Evolutionary conservation across 2,797 vertebrate species (phyloP), one percentile per base, ranked within the genome.

Genomic region (Falco novaeseelandiae): DNA sequence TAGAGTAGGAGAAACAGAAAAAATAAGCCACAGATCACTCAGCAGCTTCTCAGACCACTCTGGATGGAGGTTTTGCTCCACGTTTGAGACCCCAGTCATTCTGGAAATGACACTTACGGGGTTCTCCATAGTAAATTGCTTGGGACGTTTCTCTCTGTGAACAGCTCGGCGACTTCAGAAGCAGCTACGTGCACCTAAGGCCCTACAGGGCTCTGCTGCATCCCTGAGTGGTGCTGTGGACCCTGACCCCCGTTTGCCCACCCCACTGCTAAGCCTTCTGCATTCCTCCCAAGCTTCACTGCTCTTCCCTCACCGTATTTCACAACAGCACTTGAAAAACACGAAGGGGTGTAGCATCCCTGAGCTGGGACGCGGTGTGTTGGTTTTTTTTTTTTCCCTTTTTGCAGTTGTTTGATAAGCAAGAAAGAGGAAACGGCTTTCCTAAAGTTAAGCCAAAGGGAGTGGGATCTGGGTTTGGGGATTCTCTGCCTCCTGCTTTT

Each of bases 191-290:
- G 40, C 46, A 2, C 30, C 10, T 8, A 14, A 51, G 44, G n/a
- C 10, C 25, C 38, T 9, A 6, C 34, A 7, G 61, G 54, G 58
- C 72, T 29, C 61, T 44, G 54, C 52, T n/a, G 36, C 63, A 22
- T 30, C 26, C 61, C 67, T 2, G 14, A 98, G 98, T 98, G 96
- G 65, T 1, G 49, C 57, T 32, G 3, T 1, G 2, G 30, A 26
- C 20, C 62, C 46, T 26, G 30, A 12, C 14, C 20, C 62, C 1
- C 22, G 49, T 8, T 14, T 8, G 32, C 23, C 4, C 18, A 14
- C 10, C 12, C 38, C 6, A 6, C 61, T 36, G 6, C 66, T 0
- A 9, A 25, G 36, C 2, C 6, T 19, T n/a, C 65, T 6, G 10
- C 6, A 2, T 23, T 42, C 26, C 30, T 32, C 69, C 38, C 69